These are phyloP conservation scores for Copidosoma floridanum DNA, from an alignment of 1,140 invertebrate genomes.

Conservation along the genomic window DNA sequence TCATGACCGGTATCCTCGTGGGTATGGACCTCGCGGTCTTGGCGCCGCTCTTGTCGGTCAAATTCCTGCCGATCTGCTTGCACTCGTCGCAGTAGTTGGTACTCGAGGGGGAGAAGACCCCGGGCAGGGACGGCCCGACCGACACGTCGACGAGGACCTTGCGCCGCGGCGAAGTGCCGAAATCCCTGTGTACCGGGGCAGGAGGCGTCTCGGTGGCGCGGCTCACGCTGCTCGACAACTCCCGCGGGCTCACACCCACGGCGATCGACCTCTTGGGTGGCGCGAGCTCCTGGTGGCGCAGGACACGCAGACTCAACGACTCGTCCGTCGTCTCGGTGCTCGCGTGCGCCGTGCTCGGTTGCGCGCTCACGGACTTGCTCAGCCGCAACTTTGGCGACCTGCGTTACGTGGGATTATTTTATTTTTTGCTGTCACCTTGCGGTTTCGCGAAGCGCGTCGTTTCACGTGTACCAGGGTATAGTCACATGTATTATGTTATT, in stretches of 20 bases:
- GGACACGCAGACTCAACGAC: slow-evolving; percentile 42
- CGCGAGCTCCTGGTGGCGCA: slow-evolving; percentile 29
- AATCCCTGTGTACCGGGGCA: slow-evolving; percentile 43
- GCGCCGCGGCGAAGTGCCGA: slow-evolving; percentile 55
- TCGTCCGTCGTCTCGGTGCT: slow-evolving; percentile 43
- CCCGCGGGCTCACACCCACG: slow-evolving; percentile 34
- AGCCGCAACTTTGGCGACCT: slow-evolving; percentile 42
- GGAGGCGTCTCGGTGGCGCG: slow-evolving; percentile 47
- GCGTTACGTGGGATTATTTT: too few relatives aligned
- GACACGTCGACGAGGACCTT: slow-evolving; percentile 56
- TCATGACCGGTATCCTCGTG: slow-evolving; percentile 25
- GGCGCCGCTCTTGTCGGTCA: not conserved
- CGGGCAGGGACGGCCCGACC: slow-evolving; percentile 56
- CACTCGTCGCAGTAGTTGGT: slow-evolving; percentile 68
- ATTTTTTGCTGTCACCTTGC: not conserved
- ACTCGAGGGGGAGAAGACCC: slow-evolving; percentile 22
- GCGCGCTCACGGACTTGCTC: slow-evolving; percentile 50
- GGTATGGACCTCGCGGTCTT: too few relatives aligned
- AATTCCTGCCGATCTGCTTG: slow-evolving; percentile 60
- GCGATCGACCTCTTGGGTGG: slow-evolving; percentile 42
- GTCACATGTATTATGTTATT: not conserved
- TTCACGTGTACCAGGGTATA: slow-evolving; percentile 27
- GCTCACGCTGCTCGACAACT: slow-evolving; percentile 37
- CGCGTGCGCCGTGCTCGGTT: slow-evolving; percentile 46
- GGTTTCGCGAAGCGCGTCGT: too few relatives aligned